phyloP scores from a whole-genome alignment of 2,888 invertebrate species.

The Schizotus pectinicornis region DNA sequence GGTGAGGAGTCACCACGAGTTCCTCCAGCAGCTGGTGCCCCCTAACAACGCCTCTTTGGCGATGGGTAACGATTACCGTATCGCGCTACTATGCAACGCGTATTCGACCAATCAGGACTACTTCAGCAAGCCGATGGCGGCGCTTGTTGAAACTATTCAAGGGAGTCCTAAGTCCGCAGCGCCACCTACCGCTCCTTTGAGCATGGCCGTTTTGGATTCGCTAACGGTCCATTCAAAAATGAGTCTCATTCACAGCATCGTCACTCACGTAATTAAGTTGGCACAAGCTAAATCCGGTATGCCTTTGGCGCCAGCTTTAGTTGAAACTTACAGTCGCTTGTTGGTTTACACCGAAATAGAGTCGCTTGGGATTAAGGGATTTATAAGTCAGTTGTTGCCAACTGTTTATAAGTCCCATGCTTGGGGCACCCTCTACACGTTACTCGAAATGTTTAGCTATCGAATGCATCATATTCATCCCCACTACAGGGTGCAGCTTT shows the following conservation, averaged over 20 bases:
- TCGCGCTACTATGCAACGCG: conserved; percentile 92
- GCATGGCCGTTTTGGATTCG: conserved; percentile 89
- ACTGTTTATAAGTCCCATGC: conserved; percentile 91
- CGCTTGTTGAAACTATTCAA: conserved; percentile 83
- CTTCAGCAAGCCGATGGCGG: conserved; percentile 90
- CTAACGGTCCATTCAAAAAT: conserved; percentile 96
- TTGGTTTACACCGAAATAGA: conserved; percentile 97
- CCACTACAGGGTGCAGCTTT: conserved; percentile 90
- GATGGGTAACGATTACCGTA: conserved; percentile 87
- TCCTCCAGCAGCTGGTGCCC: conserved; percentile 82
- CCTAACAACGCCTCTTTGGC: conserved; percentile 73
- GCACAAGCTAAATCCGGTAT: conserved; percentile 86
- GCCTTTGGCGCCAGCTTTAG: conserved; percentile 87
- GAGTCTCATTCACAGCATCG: conserved; percentile 73
- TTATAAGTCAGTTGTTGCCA: conserved; percentile 91
- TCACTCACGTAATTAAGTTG: conserved; percentile 87
- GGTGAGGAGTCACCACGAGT: conserved; percentile 64
- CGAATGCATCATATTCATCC: conserved; percentile 96
- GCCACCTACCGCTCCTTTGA: conserved; percentile 81
- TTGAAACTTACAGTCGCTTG: conserved; percentile 93
- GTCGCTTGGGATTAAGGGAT: conserved; percentile 94
- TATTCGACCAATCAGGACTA: conserved; percentile 93
- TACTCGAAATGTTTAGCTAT: conserved; percentile 96
- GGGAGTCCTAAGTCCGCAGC: conserved; percentile 60
- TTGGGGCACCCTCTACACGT: conserved; percentile 94